phyloP scores from a whole-genome alignment of 2,113 vertebrate genomes.

The Tylochromis polylepis region DNA sequence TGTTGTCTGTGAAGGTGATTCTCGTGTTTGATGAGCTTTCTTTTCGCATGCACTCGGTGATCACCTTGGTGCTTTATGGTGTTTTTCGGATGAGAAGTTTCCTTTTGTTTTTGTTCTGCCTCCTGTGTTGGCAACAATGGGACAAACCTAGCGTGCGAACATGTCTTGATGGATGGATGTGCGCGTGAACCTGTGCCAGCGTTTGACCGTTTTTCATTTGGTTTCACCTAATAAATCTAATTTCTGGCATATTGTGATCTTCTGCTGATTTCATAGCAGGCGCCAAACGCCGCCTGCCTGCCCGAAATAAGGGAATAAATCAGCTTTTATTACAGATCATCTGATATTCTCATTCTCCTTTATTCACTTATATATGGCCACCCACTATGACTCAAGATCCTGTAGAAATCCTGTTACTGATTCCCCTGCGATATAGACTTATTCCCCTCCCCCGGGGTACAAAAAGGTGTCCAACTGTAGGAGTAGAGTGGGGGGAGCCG shows the following conservation, averaged over 20 bases:
- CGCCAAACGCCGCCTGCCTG: background rate
- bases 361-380: constrained; percentile 48
- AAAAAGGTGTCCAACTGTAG: constrained; percentile 11
- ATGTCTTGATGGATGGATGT: background rate
- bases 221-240: constrained; percentile 8
- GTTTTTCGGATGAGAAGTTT: background rate
- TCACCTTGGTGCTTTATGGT: background rate
- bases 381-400: constrained; percentile 48
- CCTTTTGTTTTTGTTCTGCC: background rate
- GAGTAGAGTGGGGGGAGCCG: constrained; percentile 3
- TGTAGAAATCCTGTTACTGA: constrained; percentile 58
- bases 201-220: background rate
- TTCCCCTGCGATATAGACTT: background rate
- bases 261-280: background rate
- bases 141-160: background rate
- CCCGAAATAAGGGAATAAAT: constrained; percentile 22
- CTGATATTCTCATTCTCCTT: constrained; percentile 37
- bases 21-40: background rate
- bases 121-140: background rate
- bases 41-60: background rate
- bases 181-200: background rate
- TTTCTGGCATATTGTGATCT: constrained; percentile 27
- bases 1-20: background rate
- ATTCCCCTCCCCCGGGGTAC: constrained; percentile 16
- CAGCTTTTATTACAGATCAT: constrained; percentile 61